Evolutionary conservation across 2,797 vertebrate species (phyloP).

Genomic region (Peromyscus eremicus): DNA sequence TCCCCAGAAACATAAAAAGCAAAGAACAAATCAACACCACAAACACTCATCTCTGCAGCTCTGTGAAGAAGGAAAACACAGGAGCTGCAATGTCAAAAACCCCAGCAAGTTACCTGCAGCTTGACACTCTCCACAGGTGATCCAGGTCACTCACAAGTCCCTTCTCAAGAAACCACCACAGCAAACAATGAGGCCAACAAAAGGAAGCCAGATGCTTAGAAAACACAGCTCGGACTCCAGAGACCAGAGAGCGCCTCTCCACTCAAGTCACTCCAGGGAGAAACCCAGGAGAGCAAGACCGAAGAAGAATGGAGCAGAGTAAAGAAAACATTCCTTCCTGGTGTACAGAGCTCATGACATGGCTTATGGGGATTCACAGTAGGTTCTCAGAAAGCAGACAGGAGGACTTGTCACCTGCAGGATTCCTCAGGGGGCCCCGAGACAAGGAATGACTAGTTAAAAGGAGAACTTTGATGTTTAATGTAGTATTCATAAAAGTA

Average conservation of each 20-base stretch:
- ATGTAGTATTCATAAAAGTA: rapidly evolving
- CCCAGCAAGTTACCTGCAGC: neutral
- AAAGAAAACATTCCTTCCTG: neutral
- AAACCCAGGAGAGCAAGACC: neutral
- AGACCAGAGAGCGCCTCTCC: neutral
- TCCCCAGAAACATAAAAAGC: neutral
- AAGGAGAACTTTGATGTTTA: neutral
- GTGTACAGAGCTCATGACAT: rapidly evolving
- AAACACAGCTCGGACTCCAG: neutral
- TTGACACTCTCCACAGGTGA: no score
- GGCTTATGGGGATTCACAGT: rapidly evolving
- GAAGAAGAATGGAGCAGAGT: neutral
- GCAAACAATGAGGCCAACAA: neutral
- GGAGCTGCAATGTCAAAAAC: no score
- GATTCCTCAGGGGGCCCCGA: neutral
- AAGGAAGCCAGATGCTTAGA: neutral
- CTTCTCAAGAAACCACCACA: neutral
- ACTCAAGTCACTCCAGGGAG: no score
- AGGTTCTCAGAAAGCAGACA: neutral
- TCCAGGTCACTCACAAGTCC: neutral
- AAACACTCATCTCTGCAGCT: neutral
- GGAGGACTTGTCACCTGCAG: neutral
- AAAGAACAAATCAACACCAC: neutral
- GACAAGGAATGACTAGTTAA: neutral
- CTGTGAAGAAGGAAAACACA: neutral